Evolutionary conservation across 2,888 invertebrate genomes (phyloP), one percentile per base, ranked within the genome.

Genomic region (Campoplex nolae): DNA sequence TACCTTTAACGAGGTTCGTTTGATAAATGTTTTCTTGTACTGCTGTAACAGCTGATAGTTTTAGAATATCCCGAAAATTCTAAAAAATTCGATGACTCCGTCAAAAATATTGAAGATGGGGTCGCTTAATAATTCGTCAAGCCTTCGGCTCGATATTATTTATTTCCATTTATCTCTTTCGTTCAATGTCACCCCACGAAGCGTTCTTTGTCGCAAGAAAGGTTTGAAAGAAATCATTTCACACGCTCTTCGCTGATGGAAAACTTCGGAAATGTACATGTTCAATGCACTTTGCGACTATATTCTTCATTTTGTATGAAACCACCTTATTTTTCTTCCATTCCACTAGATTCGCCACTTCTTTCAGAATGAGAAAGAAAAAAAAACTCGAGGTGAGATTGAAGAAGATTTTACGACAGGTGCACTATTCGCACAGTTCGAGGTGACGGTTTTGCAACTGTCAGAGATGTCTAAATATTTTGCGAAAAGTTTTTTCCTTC

Each of bases 351-450:
- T 74, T 51, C 28, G n/a, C 23, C 48, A 35, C 32, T 70, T 11
- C 48, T 75, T 71, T 35, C 48, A 56, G 23, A 2, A 62, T 32
- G 32, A 16, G 45, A 58, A 75, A 42, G 42, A 58, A 58, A 58
- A 8, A 45, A 62, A 58, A 8, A 8, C 45, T 9, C 11, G 80
- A 62, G 68, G 32, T 45, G 71, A 58, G 45, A 48, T 76, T 76
- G 76, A 76, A 76, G 73, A 85, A 85, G 54, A 77, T 85, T 81
- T 77, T 51, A 76, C 71, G 76, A 54, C 80, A 76, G 80, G 62
- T 48, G 71, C 62, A 76, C 76, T 48, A 23, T 28, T 76, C 80
- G 42, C 76, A 76, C 35, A 79, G 74, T 71, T 62, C 18, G 23
- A 45, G 38, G 32, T 54, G 67, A 1, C 23, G 45, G 13, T 70